Percentiles rank a stretch among this genome's conserved stretches.
These are phyloP conservation scores for Bubo scandiacus DNA, from an alignment of 2,113 vertebrate species.

Conservation along the genomic window DNA sequence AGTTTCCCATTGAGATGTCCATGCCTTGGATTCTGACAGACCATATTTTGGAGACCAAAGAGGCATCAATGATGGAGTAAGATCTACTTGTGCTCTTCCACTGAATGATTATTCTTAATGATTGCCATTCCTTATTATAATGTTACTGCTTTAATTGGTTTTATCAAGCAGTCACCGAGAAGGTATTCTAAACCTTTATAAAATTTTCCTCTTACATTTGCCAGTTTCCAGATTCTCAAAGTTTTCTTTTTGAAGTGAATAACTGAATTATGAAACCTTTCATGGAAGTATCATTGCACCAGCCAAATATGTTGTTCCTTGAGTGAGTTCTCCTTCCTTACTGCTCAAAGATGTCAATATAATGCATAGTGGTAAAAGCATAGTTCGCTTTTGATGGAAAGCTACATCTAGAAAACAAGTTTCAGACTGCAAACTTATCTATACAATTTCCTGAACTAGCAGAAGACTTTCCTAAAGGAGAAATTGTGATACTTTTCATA, in stretches of 20 bases:
- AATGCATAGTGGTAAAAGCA: neutral
- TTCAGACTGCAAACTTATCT: neutral
- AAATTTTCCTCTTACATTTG: neutral
- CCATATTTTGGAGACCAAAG: constrained; percentile 87
- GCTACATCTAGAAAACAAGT: neutral
- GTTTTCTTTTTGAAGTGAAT: neutral
- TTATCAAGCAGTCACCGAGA: neutral
- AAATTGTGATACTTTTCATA: neutral
- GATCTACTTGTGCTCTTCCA: neutral
- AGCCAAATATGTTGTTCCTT: neutral
- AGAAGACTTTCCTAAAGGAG: neutral
- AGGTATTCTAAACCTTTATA: neutral
- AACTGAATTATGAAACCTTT: neutral
- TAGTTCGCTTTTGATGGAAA: neutral
- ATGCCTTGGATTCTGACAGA: constrained; percentile 99
- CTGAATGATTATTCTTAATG: neutral
- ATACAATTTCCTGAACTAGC: neutral
- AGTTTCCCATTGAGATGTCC: constrained; percentile 93
- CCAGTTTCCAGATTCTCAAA: neutral
- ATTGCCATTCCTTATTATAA: neutral
- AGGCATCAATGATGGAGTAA: constrained; percentile 88
- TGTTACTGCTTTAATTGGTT: neutral
- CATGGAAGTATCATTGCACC: neutral
- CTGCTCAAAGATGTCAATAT: neutral
- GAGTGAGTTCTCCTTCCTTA: neutral